Conservation (phyloP, 2,888 invertebrate species). For the Tinea trinotella region DNA sequence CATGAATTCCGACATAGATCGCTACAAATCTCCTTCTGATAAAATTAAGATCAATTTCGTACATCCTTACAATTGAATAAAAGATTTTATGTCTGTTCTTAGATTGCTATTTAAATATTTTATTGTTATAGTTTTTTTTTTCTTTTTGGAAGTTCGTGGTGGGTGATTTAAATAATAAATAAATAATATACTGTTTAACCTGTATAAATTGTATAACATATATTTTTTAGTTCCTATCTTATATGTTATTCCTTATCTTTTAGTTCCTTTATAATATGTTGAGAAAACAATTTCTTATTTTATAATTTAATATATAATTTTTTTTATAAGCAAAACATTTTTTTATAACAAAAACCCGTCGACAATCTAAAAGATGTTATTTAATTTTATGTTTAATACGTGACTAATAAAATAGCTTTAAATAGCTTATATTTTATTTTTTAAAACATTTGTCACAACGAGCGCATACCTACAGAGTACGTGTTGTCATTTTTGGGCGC, state of each 20-base stretch:
- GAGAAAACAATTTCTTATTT: no score
- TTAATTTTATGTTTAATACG: not conserved
- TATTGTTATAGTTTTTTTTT: not conserved
- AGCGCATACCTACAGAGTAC: not conserved
- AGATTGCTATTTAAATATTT: conserved; percentile 10
- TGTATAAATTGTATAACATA: no score
- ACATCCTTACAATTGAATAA: conserved; percentile 44
- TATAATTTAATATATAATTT: no score
- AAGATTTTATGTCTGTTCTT: conserved; percentile 28
- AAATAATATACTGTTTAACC: no score
- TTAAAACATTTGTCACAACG: not conserved
- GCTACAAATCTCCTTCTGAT: conserved; percentile 54
- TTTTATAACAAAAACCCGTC: no score
- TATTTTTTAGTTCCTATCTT: no score
- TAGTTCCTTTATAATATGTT: no score
- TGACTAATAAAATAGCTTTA: conserved; percentile 5
- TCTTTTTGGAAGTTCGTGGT: not conserved
- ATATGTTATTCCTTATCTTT: no score
- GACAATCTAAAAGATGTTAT: no score
- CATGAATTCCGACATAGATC: conserved; percentile 27
- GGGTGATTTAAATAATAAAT: not conserved
- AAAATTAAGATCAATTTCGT: conserved; percentile 44
- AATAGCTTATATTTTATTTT: not conserved
- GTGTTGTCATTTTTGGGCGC: conserved; percentile 8
- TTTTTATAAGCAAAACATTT: no score